Base-by-base conservation (phyloP, 2,113 vertebrate species). In the Cephalopholis sonnerati region DNA sequence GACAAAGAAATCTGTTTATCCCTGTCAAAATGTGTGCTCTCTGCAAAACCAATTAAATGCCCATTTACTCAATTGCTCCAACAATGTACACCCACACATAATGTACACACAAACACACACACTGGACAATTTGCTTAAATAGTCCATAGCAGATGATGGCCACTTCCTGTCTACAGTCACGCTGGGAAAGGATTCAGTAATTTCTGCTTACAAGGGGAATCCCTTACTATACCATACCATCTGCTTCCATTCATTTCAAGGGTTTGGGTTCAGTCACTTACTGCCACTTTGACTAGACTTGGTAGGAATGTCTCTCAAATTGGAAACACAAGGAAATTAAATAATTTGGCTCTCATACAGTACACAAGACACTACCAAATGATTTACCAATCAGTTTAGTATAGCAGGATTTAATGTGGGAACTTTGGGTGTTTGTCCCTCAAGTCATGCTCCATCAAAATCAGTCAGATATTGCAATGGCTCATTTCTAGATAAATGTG, bases 1-100 rank as follows among this genome's bases (percentile, higher is more conserved):
- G 81, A 92, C 89, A 91, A 86, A 91, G 72, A 86, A 80, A 86
- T 84, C 55, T 85, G 81, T 87, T 87, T 89, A 87, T 93, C 80
- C 81, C 67, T 7, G 5, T 87, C 82, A 79, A 79, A 89, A 79
- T 83, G 77, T 72, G 70, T 64, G 66, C 86, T 86, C 53, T 67
- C 81, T 61, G 82, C 87, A 86, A 87, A 89, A 85, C 76, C 82
- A 89, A 89, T 91, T 90, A 89, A 88, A 85, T 71, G 65, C 65
- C 75, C 53, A 86, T 87, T 90, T 88, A 79, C 67, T 85, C 83
- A 84, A 85, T 80, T 88, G 67, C 66, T 55, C 46, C 55, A 55
- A 87, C 84, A 90, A 87, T 54, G 76, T 46, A 41, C 32, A 24
- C 76, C 29, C 68, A 64, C 39, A 71, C 55, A 75, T 29, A 77